Evolutionary conservation across 2,113 vertebrate genomes (phyloP).

Genomic region (Salvator merianae): DNA sequence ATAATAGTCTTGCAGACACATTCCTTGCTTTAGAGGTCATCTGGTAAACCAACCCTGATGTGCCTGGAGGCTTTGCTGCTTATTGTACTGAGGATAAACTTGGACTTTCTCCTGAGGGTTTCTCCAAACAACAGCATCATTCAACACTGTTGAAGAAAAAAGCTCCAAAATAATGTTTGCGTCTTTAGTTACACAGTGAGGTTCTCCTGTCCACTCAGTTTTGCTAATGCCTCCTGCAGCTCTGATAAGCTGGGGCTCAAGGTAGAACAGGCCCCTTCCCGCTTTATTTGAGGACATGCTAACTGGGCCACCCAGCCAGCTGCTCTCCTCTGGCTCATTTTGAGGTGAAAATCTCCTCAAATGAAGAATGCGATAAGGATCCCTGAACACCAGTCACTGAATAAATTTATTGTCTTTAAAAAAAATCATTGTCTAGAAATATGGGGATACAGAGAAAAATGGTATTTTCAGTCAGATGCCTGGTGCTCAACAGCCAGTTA

Average conservation of each 20-base stretch:
- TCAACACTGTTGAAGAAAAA: too few relatives aligned
- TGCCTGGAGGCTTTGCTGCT: background rate
- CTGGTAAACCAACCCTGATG: background rate
- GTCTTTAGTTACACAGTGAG: background rate
- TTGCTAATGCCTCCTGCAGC: background rate
- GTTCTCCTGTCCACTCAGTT: background rate
- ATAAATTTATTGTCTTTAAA: slow-evolving; percentile 99
- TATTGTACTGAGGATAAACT: background rate
- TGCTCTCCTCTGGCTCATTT: too few relatives aligned
- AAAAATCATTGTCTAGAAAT: slow-evolving; percentile 96
- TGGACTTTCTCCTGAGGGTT: background rate
- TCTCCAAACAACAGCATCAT: background rate
- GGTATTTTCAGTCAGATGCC: slow-evolving; percentile 85
- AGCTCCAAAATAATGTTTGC: background rate
- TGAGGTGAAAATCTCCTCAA: too few relatives aligned
- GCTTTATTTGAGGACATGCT: too few relatives aligned
- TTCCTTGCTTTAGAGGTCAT: background rate
- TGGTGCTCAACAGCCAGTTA: slow-evolving; percentile 90
- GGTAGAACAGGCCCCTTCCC: too few relatives aligned
- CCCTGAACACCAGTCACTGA: too few relatives aligned
- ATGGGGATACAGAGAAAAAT: slow-evolving; percentile 92
- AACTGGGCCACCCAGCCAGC: too few relatives aligned
- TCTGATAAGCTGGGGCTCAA: background rate
- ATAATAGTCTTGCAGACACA: too few relatives aligned
- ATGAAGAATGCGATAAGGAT: too few relatives aligned